These are phyloP conservation scores for Melanitta fusca DNA, from an alignment of 2,797 vertebrate genomes.

Conservation along the genomic window DNA sequence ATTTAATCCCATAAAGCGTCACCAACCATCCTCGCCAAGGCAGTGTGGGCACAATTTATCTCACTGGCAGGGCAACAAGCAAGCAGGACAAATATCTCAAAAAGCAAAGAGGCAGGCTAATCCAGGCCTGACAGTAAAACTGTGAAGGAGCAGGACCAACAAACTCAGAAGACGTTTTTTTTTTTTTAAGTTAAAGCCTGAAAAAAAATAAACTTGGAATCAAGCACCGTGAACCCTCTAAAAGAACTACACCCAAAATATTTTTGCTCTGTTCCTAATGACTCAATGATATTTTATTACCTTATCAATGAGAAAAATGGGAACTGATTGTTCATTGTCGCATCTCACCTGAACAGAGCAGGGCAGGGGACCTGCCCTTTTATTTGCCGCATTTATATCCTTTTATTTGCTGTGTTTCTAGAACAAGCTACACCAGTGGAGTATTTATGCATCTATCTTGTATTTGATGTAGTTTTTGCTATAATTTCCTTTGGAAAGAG, in stretches of 20 bases:
- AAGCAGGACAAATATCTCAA: not conserved
- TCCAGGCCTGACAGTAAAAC: not conserved
- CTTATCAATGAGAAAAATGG: not conserved
- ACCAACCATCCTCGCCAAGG: not conserved
- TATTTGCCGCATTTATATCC: not conserved
- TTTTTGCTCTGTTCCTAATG: not conserved
- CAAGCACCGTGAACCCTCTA: not conserved
- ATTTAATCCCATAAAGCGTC: not conserved
- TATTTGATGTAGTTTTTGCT: not conserved
- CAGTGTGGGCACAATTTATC: not conserved
- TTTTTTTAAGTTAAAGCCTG: not conserved
- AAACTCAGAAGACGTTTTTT: rapidly evolving
- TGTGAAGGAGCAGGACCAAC: not conserved
- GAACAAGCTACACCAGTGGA: not conserved
- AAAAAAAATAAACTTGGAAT: not conserved
- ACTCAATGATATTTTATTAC: not conserved
- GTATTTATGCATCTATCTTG: not conserved
- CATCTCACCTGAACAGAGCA: not conserved
- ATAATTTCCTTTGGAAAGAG: not conserved
- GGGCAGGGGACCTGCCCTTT: not conserved
- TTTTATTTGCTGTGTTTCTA: not conserved
- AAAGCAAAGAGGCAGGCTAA: not conserved
- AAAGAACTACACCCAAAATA: not conserved
- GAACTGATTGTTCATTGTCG: not conserved
- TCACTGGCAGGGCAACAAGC: not conserved